Conservation (phyloP, 2,797 vertebrate species). For the Hapalemur alaotrensis region DNA sequence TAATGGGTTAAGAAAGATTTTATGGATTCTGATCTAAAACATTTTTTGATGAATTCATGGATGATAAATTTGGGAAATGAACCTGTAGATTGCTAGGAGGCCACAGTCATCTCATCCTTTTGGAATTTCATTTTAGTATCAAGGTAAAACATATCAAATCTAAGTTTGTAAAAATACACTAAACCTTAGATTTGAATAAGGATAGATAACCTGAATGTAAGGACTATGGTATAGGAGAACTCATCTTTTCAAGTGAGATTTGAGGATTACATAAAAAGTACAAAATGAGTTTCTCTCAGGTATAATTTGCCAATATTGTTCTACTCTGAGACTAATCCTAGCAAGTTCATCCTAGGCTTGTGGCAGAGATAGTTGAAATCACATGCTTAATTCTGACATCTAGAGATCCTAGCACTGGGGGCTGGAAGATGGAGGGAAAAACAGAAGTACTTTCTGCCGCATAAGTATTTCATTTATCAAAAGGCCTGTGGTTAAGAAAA, state of each 20-base stretch:
- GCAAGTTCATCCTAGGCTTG: not conserved
- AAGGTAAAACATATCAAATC: not conserved
- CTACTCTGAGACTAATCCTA: not conserved
- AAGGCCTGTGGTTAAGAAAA: not conserved
- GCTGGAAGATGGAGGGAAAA: not conserved
- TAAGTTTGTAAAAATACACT: not conserved
- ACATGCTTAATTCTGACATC: not conserved
- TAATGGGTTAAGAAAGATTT: not conserved
- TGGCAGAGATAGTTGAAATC: not conserved
- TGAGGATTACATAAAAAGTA: constrained; percentile 12
- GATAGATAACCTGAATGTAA: not conserved
- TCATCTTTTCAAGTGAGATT: not conserved
- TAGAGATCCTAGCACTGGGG: not conserved
- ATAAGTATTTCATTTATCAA: not conserved
- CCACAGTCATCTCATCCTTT: not conserved
- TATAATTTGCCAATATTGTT: not conserved
- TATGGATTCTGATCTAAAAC: not conserved
- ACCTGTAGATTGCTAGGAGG: not conserved
- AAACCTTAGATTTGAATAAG: not conserved
- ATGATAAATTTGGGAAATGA: not conserved
- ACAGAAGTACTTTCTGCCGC: not conserved
- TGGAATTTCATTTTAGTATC: not conserved
- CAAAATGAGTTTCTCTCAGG: not conserved
- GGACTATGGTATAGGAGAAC: not conserved
- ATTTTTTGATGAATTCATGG: not conserved